Evolutionary conservation across 2,888 invertebrate genomes (phyloP).

Genomic region (Lomographa bimaculata): DNA sequence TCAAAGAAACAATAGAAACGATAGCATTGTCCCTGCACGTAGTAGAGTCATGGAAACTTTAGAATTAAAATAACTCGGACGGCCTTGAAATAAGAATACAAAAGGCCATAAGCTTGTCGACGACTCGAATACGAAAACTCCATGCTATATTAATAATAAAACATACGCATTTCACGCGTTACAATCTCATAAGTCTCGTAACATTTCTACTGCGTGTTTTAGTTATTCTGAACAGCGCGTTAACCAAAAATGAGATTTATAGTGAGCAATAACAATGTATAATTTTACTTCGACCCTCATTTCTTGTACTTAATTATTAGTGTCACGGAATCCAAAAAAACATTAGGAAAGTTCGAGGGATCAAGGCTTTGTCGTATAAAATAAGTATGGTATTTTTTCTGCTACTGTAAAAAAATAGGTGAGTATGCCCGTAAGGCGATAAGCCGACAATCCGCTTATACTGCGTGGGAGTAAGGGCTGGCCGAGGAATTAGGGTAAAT

Average conservation of each 20-base stretch:
- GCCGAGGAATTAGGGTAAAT: slow-evolving; percentile 69
- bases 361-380: slow-evolving; percentile 67
- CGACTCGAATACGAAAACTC: slow-evolving; percentile 30
- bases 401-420: slow-evolving; percentile 72
- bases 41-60: slow-evolving; percentile 16
- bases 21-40: slow-evolving; percentile 16
- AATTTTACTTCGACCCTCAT: slow-evolving; percentile 73
- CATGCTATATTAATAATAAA: slow-evolving; percentile 34
- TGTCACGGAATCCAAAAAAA: slow-evolving; percentile 80
- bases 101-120: slow-evolving; percentile 13
- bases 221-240: slow-evolving; percentile 68
- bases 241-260: slow-evolving; percentile 77
- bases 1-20: slow-evolving; percentile 10
- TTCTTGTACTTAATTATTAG: slow-evolving; percentile 77
- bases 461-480: slow-evolving; percentile 57
- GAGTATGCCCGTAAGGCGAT: slow-evolving; percentile 68
- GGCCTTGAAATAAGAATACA: slow-evolving; percentile 21
- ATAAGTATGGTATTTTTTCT: slow-evolving; percentile 64
- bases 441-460: slow-evolving; percentile 80
- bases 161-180: slow-evolving; percentile 25
- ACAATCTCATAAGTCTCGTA: slow-evolving; percentile 20
- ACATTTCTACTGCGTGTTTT: slow-evolving; percentile 43
- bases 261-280: slow-evolving; percentile 76
- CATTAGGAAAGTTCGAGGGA: slow-evolving; percentile 71
- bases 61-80: slow-evolving; percentile 16